Conservation (phyloP, 2,797 vertebrate species). For the Numenius phaeopus region DNA sequence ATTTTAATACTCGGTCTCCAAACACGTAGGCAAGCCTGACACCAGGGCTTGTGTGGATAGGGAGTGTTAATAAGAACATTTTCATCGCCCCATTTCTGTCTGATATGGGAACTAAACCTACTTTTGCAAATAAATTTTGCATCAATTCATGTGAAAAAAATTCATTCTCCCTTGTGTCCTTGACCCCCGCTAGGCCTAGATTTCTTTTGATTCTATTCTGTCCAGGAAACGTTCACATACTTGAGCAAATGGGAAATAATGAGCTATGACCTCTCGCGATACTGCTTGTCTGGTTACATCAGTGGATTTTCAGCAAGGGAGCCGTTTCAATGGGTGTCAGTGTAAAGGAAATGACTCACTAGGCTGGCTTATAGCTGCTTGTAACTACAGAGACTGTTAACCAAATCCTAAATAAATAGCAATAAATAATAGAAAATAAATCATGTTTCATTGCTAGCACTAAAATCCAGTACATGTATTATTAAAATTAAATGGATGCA, state of each 20-base stretch:
- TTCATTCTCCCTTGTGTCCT: background rate
- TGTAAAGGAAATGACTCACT: constrained; percentile 66
- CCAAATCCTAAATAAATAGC: constrained; percentile 44
- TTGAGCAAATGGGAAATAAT: constrained; percentile 56
- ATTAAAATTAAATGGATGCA: constrained; percentile 21
- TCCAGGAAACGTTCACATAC: constrained; percentile 8
- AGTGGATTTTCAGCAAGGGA: constrained; percentile 40
- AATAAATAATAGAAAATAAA: constrained; percentile 33
- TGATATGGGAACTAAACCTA: background rate
- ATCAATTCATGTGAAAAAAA: constrained; percentile 11
- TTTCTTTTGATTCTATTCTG: constrained; percentile 36
- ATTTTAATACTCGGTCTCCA: constrained; percentile 37
- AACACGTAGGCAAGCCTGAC: background rate
- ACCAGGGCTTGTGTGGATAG: background rate
- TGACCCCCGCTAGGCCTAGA: background rate
- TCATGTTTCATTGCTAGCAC: background rate
- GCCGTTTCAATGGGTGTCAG: constrained; percentile 40
- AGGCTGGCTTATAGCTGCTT: constrained; percentile 15
- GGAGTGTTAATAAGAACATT: background rate
- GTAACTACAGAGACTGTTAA: constrained; percentile 20
- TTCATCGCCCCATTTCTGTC: background rate
- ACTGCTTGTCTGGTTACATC: constrained; percentile 53
- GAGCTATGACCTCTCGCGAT: constrained; percentile 64
- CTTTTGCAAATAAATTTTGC: constrained; percentile 8
- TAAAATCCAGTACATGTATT: background rate